Evolutionary conservation across 2,888 invertebrate species (phyloP), one percentile per base, ranked within the genome.

Genomic region (Xylota sylvarum): DNA sequence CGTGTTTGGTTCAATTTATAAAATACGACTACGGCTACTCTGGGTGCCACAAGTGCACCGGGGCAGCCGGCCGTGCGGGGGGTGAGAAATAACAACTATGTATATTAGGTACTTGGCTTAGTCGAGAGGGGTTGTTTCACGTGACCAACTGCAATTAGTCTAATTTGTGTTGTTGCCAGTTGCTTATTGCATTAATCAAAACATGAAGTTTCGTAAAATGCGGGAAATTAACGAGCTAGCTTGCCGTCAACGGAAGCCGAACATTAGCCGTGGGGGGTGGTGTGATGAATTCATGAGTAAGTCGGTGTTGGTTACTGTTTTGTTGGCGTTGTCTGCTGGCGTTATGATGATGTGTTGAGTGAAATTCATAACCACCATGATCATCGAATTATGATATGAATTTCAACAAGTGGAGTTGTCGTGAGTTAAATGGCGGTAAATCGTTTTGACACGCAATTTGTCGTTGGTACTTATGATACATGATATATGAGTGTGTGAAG

Each of bases 181-280:
- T 91, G 90, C 90, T 91, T 91, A 91, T 91, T 91, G 90, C 91
- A 91, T 91, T 91, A 92, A 91, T 91, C 92, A 91, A 92, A 86
- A 86, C 86, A 78, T 86, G 81, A 86, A 86, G 82, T 86, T 86
- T 78, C 19, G 76, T 72, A 76, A 76, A 80, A 81, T 81, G 86
- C 82, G 86, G 82, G 73, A 78, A 86, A 69, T 73, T 78, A 82
- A 78, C 72, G 73, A 79, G 43, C 64, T 17, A 56, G 58, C 79
- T 50, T 72, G 76, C 80, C 82, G 86, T 77, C 82, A 81, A 78
- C 86, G 86, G 86, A 86, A 86, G 73, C 77, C 86, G 64, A 82
- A 69, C 77, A 86, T 86, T 86, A 86, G 82, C 86, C 74, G 40
- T 35, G 40, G 74, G 81, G 78, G 64, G 43, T 17, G 64, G 43